These are phyloP conservation scores for Myripristis jacobus DNA, from an alignment of 2,797 vertebrate genomes.

Conservation along the genomic window DNA sequence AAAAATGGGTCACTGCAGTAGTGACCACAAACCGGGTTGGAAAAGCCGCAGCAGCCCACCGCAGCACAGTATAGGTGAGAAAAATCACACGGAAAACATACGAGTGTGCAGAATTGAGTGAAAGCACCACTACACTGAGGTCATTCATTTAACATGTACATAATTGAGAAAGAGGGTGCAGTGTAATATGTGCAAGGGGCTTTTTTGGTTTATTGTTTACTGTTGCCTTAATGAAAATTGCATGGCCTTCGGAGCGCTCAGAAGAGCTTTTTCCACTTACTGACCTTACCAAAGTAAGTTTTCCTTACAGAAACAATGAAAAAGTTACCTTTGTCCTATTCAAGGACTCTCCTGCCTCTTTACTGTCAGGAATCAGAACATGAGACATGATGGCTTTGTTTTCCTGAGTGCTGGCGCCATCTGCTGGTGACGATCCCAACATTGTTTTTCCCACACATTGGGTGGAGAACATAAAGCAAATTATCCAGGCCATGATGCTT, in stretches of 20 bases:
- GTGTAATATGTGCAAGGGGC: neutral
- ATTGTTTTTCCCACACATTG: neutral
- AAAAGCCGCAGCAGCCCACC: constrained; percentile 19
- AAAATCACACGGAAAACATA: neutral
- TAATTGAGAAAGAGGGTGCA: neutral
- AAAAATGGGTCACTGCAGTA: constrained; percentile 57
- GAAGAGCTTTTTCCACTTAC: neutral
- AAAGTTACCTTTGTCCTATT: neutral
- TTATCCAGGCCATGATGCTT: neutral
- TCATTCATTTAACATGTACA: neutral
- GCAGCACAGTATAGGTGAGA: neutral
- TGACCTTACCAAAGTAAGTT: neutral
- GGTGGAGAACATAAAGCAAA: neutral
- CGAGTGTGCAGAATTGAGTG: neutral
- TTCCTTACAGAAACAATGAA: neutral
- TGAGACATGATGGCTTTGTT: constrained; percentile 7
- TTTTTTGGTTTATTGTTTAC: neutral
- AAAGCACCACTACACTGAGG: too few species aligned
- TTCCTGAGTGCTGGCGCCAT: constrained; percentile 68
- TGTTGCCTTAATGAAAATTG: neutral
- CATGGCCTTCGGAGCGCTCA: neutral
- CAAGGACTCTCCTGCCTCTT: neutral
- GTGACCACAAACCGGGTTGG: constrained; percentile 47
- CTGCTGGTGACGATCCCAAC: constrained; percentile 63
- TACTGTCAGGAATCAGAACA: neutral